Evolutionary conservation across 92 coral and sea anemone species (phyloP), one percentile per base, ranked within the genome.

Genomic region (Umimayanthus chanpuru): DNA sequence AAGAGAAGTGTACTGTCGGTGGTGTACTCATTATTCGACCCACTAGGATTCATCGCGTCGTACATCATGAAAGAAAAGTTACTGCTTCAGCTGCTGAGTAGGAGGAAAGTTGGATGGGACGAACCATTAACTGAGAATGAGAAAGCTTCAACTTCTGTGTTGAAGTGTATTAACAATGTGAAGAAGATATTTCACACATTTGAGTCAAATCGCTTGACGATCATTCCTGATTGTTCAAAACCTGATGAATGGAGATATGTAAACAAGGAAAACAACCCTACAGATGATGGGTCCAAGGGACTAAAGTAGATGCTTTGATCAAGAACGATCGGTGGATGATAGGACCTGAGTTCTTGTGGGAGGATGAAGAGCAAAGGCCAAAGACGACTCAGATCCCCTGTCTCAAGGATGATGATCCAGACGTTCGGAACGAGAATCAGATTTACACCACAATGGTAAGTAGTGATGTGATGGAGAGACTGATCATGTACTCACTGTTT

Each of bases 321-420:
- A 74, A 88, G 66, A 87, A 88, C 20, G 79, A 91, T 65, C 89
- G 90, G 28, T 93, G 95, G 95, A 16, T 93, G 76, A 90, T 39
- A 72, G 95, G 89, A 16, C 92, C 94, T 23, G 49, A 86, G 73
- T 92, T 89, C 85, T 75, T 92, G 40, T 89, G 90, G 89, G 79
- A 78, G 44, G 90, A 87, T 20, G 90, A 92, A 58, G 86, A 74
- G 40, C 47, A 44, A 18, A 88, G 92, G 92, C 91, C 92, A 32
- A 49, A n/a, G 28, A 30, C 40, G 76, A 40, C 79, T 12, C 82
- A 92, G 38, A 61, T 89, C 53, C 92, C 90, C 4, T 12, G 44
- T 40, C 50, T 86, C 32, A 87, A 84, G 78, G 90, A 86, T 64
- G 90, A 86, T 20, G 92, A 89, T 89, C 94, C 82, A 6, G 90